Percentiles rank a stretch among this genome's conserved stretches.
Evolutionary conservation across 2,113 vertebrate genomes (phyloP).

Genomic region (Catagonus wagneri): DNA sequence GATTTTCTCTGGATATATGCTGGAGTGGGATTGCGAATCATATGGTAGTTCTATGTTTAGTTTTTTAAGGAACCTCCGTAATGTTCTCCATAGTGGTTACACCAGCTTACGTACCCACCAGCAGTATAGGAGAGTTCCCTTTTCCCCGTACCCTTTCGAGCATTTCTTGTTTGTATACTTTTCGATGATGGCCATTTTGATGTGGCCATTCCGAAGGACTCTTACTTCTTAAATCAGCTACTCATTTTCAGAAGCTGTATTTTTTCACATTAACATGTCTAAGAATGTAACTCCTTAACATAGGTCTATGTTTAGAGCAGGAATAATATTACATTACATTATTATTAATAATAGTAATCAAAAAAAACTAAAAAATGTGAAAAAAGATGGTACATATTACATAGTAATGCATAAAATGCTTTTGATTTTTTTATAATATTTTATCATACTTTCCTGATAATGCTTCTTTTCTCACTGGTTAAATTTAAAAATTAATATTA

Average conservation of each 20-base stretch:
- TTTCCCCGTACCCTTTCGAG: too few relatives aligned
- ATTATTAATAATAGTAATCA: not conserved
- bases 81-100: too few relatives aligned
- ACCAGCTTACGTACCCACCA: too few relatives aligned
- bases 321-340: not conserved
- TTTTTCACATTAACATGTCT: not conserved
- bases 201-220: too few relatives aligned
- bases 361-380: not conserved
- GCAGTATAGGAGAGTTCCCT: too few relatives aligned
- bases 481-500: constrained; percentile 11
- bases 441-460: not conserved
- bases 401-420: not conserved
- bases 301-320: not conserved
- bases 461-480: not conserved
- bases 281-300: not conserved
- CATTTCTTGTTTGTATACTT: too few relatives aligned
- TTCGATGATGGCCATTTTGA: too few relatives aligned
- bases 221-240: not conserved
- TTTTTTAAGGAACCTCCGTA: too few relatives aligned
- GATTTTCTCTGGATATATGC: too few relatives aligned
- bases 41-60: too few relatives aligned
- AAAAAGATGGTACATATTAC: not conserved
- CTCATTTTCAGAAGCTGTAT: not conserved
- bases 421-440: not conserved
- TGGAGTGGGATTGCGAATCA: too few relatives aligned